A percentile compares a stretch with the other conserved stretches of the same genome.
phyloP scores from a whole-genome alignment of 2,888 invertebrate genomes.

The Aelia acuminata region DNA sequence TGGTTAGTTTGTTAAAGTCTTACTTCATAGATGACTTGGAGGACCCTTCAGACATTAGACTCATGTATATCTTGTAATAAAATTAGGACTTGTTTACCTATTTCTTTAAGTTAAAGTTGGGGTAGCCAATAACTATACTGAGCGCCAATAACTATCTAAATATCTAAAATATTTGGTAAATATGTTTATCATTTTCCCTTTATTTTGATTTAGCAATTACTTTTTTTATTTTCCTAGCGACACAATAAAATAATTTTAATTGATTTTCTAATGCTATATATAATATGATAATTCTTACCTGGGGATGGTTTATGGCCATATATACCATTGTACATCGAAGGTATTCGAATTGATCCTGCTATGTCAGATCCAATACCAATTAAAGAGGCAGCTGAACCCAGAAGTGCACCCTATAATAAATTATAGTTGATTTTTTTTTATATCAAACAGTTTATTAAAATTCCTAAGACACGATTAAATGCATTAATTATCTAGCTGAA shows the following conservation, averaged over 20 bases:
- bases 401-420: slow-evolving; percentile 76
- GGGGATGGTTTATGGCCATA: slow-evolving; percentile 88
- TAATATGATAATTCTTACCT: slow-evolving; percentile 67
- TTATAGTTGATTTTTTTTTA: neutral
- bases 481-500: neutral
- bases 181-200: no score
- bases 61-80: no score
- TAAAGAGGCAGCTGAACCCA: slow-evolving; percentile 85
- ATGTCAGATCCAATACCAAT: slow-evolving; percentile 91
- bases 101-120: no score
- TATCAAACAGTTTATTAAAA: neutral
- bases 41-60: no score
- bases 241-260: neutral
- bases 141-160: no score
- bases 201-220: no score
- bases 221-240: no score
- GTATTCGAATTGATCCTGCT: slow-evolving; percentile 91
- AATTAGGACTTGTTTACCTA: no score
- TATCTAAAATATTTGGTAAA: no score
- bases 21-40: no score
- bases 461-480: neutral
- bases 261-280: neutral
- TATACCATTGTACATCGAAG: slow-evolving; percentile 91
- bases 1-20: no score
- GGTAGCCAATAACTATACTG: no score